Evolutionary conservation across 1,140 invertebrate genomes (phyloP).

Genomic region (Lucilia sericata): DNA sequence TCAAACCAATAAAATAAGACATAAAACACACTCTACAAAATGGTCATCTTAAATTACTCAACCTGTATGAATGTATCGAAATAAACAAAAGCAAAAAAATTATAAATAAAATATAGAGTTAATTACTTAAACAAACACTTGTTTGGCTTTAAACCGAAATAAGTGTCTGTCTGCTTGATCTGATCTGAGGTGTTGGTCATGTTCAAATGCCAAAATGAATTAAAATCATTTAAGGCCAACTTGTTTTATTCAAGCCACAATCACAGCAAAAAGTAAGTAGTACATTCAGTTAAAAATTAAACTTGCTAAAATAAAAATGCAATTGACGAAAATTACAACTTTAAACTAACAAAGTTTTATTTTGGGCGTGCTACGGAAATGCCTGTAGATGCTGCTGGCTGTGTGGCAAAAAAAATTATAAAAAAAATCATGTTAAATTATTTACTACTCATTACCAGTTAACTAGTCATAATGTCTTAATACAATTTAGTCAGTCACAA

Average conservation of each 20-base stretch:
- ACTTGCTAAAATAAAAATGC: conserved; percentile 17
- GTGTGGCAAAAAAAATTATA: background rate
- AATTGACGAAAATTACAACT: conserved; percentile 9
- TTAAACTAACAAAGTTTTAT: conserved; percentile 1
- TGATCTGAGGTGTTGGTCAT: conserved; percentile 14
- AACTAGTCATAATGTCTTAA: background rate
- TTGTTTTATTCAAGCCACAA: background rate
- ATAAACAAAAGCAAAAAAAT: background rate
- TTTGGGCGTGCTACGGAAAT: conserved; percentile 37
- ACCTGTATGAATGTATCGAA: background rate
- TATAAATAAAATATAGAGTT: background rate
- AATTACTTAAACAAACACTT: conserved; percentile 26
- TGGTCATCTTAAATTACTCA: background rate
- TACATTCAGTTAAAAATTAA: background rate
- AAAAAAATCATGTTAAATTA: background rate
- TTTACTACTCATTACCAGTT: background rate
- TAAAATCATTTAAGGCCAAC: conserved; percentile 25
- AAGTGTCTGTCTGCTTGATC: background rate
- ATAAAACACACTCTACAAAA: background rate
- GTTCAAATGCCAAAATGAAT: conserved; percentile 31
- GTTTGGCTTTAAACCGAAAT: conserved; percentile 19
- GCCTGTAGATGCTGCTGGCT: conserved; percentile 3
- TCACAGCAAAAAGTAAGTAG: background rate
- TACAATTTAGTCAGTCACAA: background rate
- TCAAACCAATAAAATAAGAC: background rate